Evolutionary conservation across 1,140 invertebrate genomes (phyloP), one percentile per base, ranked within the genome.

Genomic region (Caenorhabditis briggsae): DNA sequence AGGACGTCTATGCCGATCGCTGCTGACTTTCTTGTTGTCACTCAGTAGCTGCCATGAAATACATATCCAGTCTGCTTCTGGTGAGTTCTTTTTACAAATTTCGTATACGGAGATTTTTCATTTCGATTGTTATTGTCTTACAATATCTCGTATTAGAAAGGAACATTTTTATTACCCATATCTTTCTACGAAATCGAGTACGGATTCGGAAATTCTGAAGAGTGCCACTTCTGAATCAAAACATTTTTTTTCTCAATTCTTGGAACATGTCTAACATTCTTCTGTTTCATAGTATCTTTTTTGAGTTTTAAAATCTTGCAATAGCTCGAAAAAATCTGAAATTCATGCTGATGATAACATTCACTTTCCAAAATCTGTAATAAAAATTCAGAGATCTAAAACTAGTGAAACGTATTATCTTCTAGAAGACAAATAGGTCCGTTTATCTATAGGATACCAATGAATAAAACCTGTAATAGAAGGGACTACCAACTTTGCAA

Each of bases 1-100:
- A 78, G 70, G 70, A 16, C 18, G 70, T 7, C 46, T 50, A 8
- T 78, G 33, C 70, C 70, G 43, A 78, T 41, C 33, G 43, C 70
- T 78, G 70, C 70, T 78, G 70, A 78, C 70, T 78, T 78, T 78
- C 70, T 78, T 78, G 33, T 33, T 33, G 70, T 78, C 70, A 50
- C 70, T 46, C 70, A 33, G 12, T 53, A 23, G 14, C 70, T 78
- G 70, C 70, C 43, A 78, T 78, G 70, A 78, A 78, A 78, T 23
- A 78, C 46, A n/a, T 50, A 50, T 78, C 70, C 46, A 53, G 43
- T 7, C 46, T 78, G 43, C 43, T 78, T 78, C 53, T 78, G 70
- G 70, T 78, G 70, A 78, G 70, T 78, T 43, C 20, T 78, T 50
- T 78, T 53, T 53, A 8, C 18, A n/a, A 64, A 41, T 14, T 33